Evolutionary conservation across 2,797 vertebrate species (phyloP).

Genomic region (Darevskia nairensis): DNA sequence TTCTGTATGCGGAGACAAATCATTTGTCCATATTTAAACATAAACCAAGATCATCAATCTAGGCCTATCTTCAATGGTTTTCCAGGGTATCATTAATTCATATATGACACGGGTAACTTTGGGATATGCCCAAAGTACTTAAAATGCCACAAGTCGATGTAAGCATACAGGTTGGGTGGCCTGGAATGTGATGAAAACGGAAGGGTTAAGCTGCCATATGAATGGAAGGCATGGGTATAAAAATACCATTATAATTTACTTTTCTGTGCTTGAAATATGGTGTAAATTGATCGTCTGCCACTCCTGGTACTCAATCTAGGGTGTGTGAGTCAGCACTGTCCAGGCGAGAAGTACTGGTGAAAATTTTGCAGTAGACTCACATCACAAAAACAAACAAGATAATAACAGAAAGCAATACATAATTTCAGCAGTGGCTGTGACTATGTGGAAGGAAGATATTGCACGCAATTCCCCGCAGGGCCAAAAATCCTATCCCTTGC

Average conservation of each 20-base stretch:
- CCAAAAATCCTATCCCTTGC: not conserved
- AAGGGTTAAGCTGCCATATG: conserved; percentile 50
- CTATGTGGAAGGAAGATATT: not conserved
- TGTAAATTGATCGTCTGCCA: conserved; percentile 41
- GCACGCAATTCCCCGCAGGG: not conserved
- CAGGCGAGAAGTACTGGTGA: conserved; percentile 36
- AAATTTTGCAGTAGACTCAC: conserved; percentile 28
- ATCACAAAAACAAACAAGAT: not conserved
- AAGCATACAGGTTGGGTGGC: conserved; percentile 48
- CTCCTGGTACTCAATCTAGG: conserved; percentile 28
- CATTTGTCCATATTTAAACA: not conserved
- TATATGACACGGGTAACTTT: conserved; percentile 42
- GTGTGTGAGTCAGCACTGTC: conserved; percentile 48
- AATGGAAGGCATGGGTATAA: conserved; percentile 40
- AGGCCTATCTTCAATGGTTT: conserved; percentile 35
- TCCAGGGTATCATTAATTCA: conserved; percentile 28
- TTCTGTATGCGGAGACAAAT: not conserved
- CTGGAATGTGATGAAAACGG: conserved; percentile 14
- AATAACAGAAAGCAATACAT: not conserved
- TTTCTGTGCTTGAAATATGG: conserved; percentile 36
- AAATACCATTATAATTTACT: conserved; percentile 40
- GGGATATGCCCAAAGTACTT: conserved; percentile 33
- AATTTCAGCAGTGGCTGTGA: not conserved
- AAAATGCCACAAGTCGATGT: conserved; percentile 41
- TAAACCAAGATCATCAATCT: not conserved